phyloP scores from a whole-genome alignment of 2,797 vertebrate species.

The Odontamblyopus rebecca region DNA sequence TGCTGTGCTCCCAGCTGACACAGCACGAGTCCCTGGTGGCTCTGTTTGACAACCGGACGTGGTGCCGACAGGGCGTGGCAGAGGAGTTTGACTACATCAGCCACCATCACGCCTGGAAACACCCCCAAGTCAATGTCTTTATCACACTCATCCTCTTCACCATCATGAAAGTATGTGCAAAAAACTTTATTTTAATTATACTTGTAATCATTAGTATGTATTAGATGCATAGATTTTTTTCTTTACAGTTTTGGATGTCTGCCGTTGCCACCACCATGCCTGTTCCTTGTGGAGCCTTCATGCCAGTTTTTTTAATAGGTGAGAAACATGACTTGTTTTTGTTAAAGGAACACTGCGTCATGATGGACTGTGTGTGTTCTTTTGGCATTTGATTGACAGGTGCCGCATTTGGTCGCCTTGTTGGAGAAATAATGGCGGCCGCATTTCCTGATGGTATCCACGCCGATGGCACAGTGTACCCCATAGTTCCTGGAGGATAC shows the following conservation, averaged over 20 bases:
- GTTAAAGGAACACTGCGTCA: neutral
- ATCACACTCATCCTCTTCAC: slow-evolving; percentile 95
- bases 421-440: slow-evolving; percentile 94
- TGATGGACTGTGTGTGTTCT: slow-evolving; percentile 7
- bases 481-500: slow-evolving; percentile 95
- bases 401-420: slow-evolving; percentile 94
- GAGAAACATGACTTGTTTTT: slow-evolving; percentile 49
- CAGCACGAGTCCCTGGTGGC: slow-evolving; percentile 96
- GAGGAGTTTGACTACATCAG: slow-evolving; percentile 88
- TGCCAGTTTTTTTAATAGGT: slow-evolving; percentile 98
- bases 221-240: slow-evolving; percentile 3
- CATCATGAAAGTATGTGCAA: slow-evolving; percentile 89
- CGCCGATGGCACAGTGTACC: slow-evolving; percentile 86
- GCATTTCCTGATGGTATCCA: slow-evolving; percentile 97
- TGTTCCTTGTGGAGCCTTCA: slow-evolving; percentile 96
- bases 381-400: slow-evolving; percentile 74
- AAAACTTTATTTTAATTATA: neutral
- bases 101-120: slow-evolving; percentile 90
- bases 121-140: slow-evolving; percentile 92
- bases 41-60: slow-evolving; percentile 95
- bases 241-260: slow-evolving; percentile 96
- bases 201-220: neutral
- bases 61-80: slow-evolving; percentile 88
- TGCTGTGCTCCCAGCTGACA: slow-evolving; percentile 80
- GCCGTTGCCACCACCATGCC: slow-evolving; percentile 97